A percentile compares a stretch with the other conserved stretches of the same genome.
These are phyloP conservation scores for Bilobella aurantiaca DNA, from an alignment of 1,140 invertebrate genomes.

Conservation along the genomic window DNA sequence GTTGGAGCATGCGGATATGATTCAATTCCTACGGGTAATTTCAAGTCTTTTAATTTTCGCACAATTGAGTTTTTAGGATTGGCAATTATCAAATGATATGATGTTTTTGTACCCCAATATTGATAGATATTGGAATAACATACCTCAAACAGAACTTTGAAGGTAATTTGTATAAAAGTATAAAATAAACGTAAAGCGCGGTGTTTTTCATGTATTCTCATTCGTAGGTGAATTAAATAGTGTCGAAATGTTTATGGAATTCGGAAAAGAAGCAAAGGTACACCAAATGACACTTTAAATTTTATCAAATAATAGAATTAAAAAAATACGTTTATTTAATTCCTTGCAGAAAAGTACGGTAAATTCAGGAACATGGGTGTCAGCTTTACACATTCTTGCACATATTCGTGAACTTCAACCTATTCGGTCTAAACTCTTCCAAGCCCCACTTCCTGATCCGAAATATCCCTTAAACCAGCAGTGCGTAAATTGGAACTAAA, in stretches of 20 bases:
- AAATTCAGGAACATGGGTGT: slow-evolving; percentile 74
- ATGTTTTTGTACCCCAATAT: too few relatives aligned
- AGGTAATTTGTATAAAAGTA: too few relatives aligned
- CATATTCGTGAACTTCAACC: slow-evolving; percentile 50
- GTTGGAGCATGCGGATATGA: slow-evolving; percentile 88
- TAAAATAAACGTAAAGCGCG: too few relatives aligned
- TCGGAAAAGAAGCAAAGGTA: slow-evolving; percentile 26
- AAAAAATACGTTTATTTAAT: not conserved
- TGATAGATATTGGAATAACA: slow-evolving; percentile 71
- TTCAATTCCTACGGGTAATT: slow-evolving; percentile 67
- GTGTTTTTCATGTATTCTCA: not conserved
- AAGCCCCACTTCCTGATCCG: slow-evolving; percentile 50
- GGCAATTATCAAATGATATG: too few relatives aligned
- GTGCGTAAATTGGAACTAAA: not conserved
- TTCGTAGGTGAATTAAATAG: slow-evolving; percentile 56
- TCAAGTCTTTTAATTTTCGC: too few relatives aligned
- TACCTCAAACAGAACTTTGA: slow-evolving; percentile 63
- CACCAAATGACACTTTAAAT: too few relatives aligned
- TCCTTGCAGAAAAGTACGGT: slow-evolving; percentile 40
- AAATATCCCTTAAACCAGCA: slow-evolving; percentile 36
- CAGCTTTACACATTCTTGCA: slow-evolving; percentile 60
- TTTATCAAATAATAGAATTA: not conserved
- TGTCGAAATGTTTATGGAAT: slow-evolving; percentile 58
- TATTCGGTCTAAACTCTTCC: slow-evolving; percentile 56
- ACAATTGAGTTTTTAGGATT: too few relatives aligned